Percentiles rank a stretch among this genome's conserved stretches.
Evolutionary conservation across 2,888 invertebrate species (phyloP).

Genomic region (Mycalesis mineus): DNA sequence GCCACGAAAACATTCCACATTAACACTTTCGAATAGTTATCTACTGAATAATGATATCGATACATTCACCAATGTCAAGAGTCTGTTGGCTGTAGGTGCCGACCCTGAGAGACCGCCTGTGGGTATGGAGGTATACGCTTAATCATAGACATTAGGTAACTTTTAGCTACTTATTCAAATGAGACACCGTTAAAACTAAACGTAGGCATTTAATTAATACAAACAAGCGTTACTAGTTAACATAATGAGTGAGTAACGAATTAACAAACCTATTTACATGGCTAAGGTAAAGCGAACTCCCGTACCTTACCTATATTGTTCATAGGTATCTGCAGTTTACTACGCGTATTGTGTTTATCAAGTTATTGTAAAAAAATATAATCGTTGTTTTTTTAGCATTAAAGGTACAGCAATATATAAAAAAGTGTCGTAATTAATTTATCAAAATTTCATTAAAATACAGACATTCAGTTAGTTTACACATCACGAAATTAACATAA

Average conservation of each 20-base stretch:
- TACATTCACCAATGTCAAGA: constrained; percentile 34
- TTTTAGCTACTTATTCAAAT: constrained; percentile 8
- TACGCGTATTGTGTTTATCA: too few species aligned
- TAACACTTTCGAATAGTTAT: neutral
- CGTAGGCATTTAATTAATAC: constrained; percentile 8
- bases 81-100: constrained; percentile 36
- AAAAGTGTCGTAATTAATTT: too few species aligned
- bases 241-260: neutral
- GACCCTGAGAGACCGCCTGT: constrained; percentile 45
- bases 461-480: too few species aligned
- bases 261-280: neutral
- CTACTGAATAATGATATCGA: neutral
- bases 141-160: constrained; percentile 20
- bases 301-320: too few species aligned
- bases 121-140: constrained; percentile 16
- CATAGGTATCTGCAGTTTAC: too few species aligned
- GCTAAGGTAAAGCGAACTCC: neutral
- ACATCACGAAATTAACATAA: too few species aligned
- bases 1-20: neutral
- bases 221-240: neutral
- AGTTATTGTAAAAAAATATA: too few species aligned
- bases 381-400: too few species aligned
- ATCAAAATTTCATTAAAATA: too few species aligned
- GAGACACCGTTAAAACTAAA: constrained; percentile 1
- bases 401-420: too few species aligned